phyloP scores from a whole-genome alignment of 2,797 vertebrate genomes.

The Poliocrania exsul region DNA sequence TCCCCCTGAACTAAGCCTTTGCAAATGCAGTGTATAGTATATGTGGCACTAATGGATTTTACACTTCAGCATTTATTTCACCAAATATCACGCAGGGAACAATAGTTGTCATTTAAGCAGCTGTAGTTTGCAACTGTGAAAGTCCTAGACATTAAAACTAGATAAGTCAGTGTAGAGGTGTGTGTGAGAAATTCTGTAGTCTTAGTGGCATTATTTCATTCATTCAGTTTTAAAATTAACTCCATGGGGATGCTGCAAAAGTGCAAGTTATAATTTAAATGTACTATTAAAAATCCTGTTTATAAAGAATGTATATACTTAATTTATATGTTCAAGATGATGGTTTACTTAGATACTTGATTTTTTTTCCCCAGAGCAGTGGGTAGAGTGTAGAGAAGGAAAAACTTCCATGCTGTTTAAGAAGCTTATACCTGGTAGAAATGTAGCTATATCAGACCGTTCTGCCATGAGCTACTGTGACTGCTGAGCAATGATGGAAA shows the following conservation, averaged over 20 bases:
- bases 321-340: conserved; percentile 43
- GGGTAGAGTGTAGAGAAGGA: neutral
- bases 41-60: conserved; percentile 26
- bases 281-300: conserved; percentile 27
- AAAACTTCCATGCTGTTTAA: neutral
- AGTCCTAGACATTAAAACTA: conserved; percentile 16
- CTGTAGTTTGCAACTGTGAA: neutral
- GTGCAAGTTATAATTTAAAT: conserved; percentile 16
- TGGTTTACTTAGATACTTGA: conserved; percentile 32
- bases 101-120: conserved; percentile 19
- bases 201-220: conserved; percentile 42
- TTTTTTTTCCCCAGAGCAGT: neutral
- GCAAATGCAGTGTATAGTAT: neutral
- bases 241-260: conserved; percentile 15
- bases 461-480: conserved; percentile 18
- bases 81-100: neutral
- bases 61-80: conserved; percentile 9
- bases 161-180: neutral
- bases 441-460: neutral
- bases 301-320: conserved; percentile 46
- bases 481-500: neutral
- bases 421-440: neutral
- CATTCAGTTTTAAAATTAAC: conserved; percentile 63
- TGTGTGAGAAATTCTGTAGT: conserved; percentile 32
- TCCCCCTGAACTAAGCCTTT: neutral